A percentile compares a stretch with the other conserved stretches of the same genome.
Conservation (phyloP, 1,140 invertebrate genomes). For the Neelides sp. region DNA sequence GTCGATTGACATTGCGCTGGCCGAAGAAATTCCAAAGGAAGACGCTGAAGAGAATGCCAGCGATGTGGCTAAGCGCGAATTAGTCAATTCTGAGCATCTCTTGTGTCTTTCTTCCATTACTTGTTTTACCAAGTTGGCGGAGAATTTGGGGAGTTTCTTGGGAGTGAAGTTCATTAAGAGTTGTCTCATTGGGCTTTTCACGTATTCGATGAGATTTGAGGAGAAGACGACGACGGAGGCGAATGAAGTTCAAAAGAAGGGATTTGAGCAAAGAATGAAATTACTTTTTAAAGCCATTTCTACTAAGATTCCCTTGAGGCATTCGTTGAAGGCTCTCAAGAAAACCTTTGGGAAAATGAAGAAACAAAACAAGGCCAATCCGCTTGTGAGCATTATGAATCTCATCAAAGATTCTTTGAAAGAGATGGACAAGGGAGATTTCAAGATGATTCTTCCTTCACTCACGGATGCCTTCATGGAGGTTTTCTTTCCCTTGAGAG, state of each 20-base stretch:
- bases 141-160: slow-evolving; percentile 24
- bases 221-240: slow-evolving; percentile 17
- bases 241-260: slow-evolving; percentile 20
- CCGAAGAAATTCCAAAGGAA: neutral
- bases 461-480: slow-evolving; percentile 73
- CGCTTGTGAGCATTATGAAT: slow-evolving; percentile 6
- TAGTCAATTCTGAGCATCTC: slow-evolving; percentile 14
- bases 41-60: neutral
- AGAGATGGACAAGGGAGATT: slow-evolving; percentile 23
- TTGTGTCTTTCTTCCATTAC: slow-evolving; percentile 26
- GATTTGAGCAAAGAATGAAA: slow-evolving; percentile 26
- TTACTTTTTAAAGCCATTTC: slow-evolving; percentile 18
- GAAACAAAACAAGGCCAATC: neutral
- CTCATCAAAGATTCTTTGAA: slow-evolving; percentile 21
- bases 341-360: slow-evolving; percentile 18
- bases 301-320: slow-evolving; percentile 23
- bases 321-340: slow-evolving; percentile 15
- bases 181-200: slow-evolving; percentile 11
- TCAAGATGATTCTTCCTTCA: slow-evolving; percentile 46
- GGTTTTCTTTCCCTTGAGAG: slow-evolving; percentile 53
- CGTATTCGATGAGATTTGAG: slow-evolving; percentile 15
- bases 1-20: neutral
- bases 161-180: slow-evolving; percentile 23
- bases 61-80: slow-evolving; percentile 3
- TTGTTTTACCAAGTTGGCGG: slow-evolving; percentile 22